Evolutionary conservation across 2,797 vertebrate species (phyloP), one percentile per base, ranked within the genome.

Genomic region (Poecile montanus): DNA sequence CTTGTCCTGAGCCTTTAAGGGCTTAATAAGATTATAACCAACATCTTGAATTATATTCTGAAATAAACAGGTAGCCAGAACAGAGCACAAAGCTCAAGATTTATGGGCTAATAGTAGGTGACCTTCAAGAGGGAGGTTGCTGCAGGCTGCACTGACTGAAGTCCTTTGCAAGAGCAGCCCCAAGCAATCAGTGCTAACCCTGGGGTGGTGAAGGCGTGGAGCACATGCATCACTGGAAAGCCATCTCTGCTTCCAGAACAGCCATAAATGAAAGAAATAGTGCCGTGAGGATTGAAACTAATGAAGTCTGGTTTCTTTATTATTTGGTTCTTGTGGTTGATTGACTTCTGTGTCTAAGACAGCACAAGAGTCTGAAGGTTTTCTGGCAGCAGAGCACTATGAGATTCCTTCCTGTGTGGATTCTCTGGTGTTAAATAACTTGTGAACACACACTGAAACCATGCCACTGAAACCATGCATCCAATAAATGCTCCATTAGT

Each of bases 11-110:
- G 80, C 91, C 79, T 95, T 66, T 86, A 68, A 93, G 76, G 48
- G 20, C 67, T 92, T 88, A 82, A 79, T 84, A 95, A 95, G 91
- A 94, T 89, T 93, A 84, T 94, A 94, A 95, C 85, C 83, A 90
- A 96, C 88, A 91, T 70, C 85, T 95, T 92, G 92, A 97, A 94
- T 95, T 94, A 94, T 88, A 95, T 73, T 93, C 79, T 94, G 95
- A 97, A 95, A 97, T 95, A 95, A 96, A 94, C 91, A 94, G 80
- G 91, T 91, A 92, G 83, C 89, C 71, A 88, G 91, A 76, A 76
- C 34, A 74, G 38, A 90, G 80, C 53, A 76, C 83, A 89, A 60
- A 87, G 88, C 73, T 79, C 56, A 66, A 93, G 94, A 95, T 95
- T 95, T 93, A 94, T 86, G 89, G 88, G 67, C 89, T 94, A 93